Evolutionary conservation across 1,140 invertebrate genomes (phyloP).

Genomic region (Tetramorium parvispinum): DNA sequence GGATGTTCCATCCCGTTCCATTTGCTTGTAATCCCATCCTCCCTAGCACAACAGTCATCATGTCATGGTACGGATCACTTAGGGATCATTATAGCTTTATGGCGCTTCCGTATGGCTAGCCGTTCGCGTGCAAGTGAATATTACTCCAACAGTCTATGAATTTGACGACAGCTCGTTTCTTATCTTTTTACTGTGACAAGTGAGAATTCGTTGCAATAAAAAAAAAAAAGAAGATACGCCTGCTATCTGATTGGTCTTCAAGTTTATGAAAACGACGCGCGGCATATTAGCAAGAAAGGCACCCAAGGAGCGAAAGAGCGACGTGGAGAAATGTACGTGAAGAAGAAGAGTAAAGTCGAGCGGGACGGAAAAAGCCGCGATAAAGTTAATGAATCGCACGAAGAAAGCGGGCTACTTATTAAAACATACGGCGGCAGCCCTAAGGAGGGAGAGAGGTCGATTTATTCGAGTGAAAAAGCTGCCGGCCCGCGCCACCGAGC

Average conservation of each 20-base stretch:
- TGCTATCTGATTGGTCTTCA: not conserved
- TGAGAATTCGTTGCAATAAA: not conserved
- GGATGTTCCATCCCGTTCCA: slow-evolving; percentile 77
- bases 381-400: slow-evolving; percentile 34
- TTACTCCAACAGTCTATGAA: slow-evolving; percentile 40
- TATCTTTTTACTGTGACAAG: not conserved
- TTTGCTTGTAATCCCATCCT: slow-evolving; percentile 76
- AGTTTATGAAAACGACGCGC: not conserved
- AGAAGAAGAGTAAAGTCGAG: not conserved
- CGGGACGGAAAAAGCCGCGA: not conserved
- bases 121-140: slow-evolving; percentile 70
- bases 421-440: slow-evolving; percentile 5
- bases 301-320: not conserved
- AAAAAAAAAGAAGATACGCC: not conserved
- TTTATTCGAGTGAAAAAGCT: slow-evolving; percentile 47
- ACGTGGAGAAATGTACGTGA: not conserved
- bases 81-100: slow-evolving; percentile 75
- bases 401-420: slow-evolving; percentile 45
- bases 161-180: not conserved
- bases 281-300: not conserved
- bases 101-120: slow-evolving; percentile 73
- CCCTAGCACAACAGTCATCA: slow-evolving; percentile 75
- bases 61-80: slow-evolving; percentile 77
- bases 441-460: slow-evolving; percentile 10
- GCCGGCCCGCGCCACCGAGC: not conserved